Evolutionary conservation across 2,797 vertebrate genomes (phyloP).

Genomic region (Centroberyx gerrardi): DNA sequence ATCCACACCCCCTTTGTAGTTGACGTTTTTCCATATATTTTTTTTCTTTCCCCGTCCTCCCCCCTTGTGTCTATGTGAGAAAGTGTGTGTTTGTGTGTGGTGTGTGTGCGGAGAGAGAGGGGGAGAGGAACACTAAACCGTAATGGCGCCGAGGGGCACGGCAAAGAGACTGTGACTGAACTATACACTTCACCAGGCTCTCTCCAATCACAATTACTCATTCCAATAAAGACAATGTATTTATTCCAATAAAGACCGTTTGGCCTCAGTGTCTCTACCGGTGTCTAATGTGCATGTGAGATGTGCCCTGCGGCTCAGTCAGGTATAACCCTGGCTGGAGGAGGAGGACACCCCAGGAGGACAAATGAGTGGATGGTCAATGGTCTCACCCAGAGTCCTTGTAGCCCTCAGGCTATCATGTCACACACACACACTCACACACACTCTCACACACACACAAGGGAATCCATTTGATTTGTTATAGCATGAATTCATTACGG

Average conservation of each 20-base stretch:
- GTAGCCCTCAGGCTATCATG: conserved; percentile 76
- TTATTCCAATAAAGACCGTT: too few relatives aligned
- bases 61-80: background rate
- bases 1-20: conserved; percentile 50
- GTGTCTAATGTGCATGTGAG: background rate
- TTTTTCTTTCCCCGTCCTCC: background rate
- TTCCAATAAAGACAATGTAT: background rate
- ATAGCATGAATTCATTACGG: background rate
- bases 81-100: background rate
- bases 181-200: too few relatives aligned
- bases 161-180: background rate
- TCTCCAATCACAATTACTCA: background rate
- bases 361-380: conserved; percentile 38
- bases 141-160: too few relatives aligned
- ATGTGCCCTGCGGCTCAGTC: background rate
- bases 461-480: conserved; percentile 51
- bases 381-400: conserved; percentile 27
- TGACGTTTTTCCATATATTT: conserved; percentile 6
- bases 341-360: conserved; percentile 25
- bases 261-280: background rate
- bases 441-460: conserved; percentile 14
- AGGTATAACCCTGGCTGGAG: conserved; percentile 14
- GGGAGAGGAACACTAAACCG: too few relatives aligned
- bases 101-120: too few relatives aligned
- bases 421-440: conserved; percentile 43